Evolutionary conservation across 2,888 invertebrate genomes (phyloP).

Genomic region (Oxystoma pomonae): DNA sequence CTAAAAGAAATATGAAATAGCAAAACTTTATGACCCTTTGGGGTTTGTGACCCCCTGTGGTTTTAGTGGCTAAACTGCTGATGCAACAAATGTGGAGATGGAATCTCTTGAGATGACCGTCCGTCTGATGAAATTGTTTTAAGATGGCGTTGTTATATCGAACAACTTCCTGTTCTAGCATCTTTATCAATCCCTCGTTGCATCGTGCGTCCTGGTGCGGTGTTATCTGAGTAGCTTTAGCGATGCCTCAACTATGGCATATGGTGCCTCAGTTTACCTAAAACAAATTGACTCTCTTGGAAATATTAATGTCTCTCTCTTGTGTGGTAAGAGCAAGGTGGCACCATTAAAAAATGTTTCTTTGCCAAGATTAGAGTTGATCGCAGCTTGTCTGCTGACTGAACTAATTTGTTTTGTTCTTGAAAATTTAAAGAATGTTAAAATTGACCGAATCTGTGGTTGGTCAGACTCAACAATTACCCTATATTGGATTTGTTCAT

Average conservation of each 20-base stretch:
- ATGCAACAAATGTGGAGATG: not conserved
- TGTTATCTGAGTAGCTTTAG: not conserved
- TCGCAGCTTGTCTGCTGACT: not conserved
- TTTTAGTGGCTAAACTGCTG: not conserved
- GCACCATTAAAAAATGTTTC: not conserved
- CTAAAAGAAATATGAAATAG: not conserved
- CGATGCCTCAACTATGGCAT: not conserved
- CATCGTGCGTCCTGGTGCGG: not conserved
- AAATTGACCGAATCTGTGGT: conserved; percentile 8
- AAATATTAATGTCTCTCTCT: not conserved
- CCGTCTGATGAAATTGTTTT: not conserved
- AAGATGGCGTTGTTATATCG: not conserved
- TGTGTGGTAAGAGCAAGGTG: conserved; percentile 15
- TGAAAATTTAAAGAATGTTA: not conserved
- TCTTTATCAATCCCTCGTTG: not conserved
- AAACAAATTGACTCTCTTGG: not conserved
- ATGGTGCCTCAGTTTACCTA: not conserved
- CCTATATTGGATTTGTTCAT: conserved; percentile 5
- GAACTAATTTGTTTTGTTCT: not conserved
- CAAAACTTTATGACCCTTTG: not conserved
- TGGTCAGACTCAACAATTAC: conserved; percentile 13
- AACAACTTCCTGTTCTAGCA: not conserved
- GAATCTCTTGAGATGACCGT: not conserved
- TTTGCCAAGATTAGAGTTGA: not conserved
- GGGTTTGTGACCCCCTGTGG: not conserved